Base-by-base conservation (phyloP, 2,113 vertebrate species). In the Tragelaphus buxtoni region DNA sequence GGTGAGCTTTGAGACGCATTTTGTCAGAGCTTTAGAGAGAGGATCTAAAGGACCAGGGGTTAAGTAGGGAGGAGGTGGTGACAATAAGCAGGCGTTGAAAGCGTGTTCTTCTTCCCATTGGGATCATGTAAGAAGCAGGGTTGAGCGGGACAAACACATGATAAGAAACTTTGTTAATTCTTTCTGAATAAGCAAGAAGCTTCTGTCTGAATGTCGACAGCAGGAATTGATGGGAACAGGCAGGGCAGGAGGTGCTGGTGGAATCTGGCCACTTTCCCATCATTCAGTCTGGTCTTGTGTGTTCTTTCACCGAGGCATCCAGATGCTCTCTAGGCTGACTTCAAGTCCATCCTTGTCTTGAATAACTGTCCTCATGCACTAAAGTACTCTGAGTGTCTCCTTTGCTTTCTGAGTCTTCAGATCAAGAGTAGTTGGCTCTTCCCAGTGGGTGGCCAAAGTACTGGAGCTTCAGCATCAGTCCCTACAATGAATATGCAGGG, bases 81-180 rank as follows among this genome's bases (percentile, higher is more conserved):
- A n/a, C 4, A 1, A 17, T 4, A 35, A 22, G 9, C 11, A 30
- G 42, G 30, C 13, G 0, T 3, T 7, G 72, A 4, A 8, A 18
- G 2, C 1, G 0, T 20, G 4, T 47, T 24, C 32, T 47, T 18
- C n/a, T 4, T 93, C 35, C 16, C 1, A 0, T 32, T 8, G 26
- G 30, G 9, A 55, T 14, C 58, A 8, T 14, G 6, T 35, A 32
- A 39, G 49, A 56, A 65, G 13, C 8, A 5, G 22, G 39, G 0
- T 7, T 45, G 5, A 30, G 74, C 0, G 5, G 5, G 26, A 32
- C 28, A 51, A 49, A 26, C 18, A 42, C 12, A 5, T 1, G 4
- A 18, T 11, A 17, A 53, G 26, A 32, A 9, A 9, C 10, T 47
- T 9, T 77, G 17, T 30, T n/a, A 69, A 0, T 28, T 42, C 42